Evolutionary conservation across 2,888 invertebrate genomes (phyloP).

Genomic region (Lithophane leautieri): DNA sequence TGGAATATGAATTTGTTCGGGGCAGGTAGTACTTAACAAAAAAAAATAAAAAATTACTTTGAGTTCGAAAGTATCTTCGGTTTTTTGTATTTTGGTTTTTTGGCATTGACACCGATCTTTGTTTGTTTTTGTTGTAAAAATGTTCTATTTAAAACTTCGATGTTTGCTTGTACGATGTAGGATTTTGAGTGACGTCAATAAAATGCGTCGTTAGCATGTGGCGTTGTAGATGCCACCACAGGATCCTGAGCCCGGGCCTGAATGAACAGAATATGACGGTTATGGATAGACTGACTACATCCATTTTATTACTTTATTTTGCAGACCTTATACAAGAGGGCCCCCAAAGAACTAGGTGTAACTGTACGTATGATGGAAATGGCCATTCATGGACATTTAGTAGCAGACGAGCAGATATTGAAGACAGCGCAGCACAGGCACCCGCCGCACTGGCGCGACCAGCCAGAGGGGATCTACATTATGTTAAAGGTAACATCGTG

Average conservation of each 20-base stretch:
- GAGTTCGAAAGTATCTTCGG: too few relatives aligned
- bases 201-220: background rate
- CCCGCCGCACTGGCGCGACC: slow-evolving; percentile 63
- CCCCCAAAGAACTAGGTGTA: slow-evolving; percentile 84
- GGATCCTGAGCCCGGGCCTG: background rate
- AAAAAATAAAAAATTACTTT: too few relatives aligned
- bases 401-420: slow-evolving; percentile 89
- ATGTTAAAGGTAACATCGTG: slow-evolving; percentile 75
- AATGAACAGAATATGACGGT: background rate
- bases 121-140: too few relatives aligned
- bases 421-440: slow-evolving; percentile 86
- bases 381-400: slow-evolving; percentile 91
- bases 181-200: background rate
- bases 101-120: too few relatives aligned
- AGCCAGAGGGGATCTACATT: slow-evolving; percentile 59
- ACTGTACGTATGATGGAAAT: slow-evolving; percentile 90
- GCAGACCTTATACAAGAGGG: slow-evolving; percentile 82
- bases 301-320: slow-evolving; percentile 7
- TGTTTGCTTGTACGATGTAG: background rate
- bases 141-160: too few relatives aligned
- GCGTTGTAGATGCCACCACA: background rate
- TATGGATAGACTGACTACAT: background rate
- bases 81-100: too few relatives aligned
- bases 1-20: too few relatives aligned
- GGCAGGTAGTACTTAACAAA: too few relatives aligned